These are phyloP conservation scores for Plagodis pulveraria DNA, from an alignment of 2,888 invertebrate species.

Conservation along the genomic window DNA sequence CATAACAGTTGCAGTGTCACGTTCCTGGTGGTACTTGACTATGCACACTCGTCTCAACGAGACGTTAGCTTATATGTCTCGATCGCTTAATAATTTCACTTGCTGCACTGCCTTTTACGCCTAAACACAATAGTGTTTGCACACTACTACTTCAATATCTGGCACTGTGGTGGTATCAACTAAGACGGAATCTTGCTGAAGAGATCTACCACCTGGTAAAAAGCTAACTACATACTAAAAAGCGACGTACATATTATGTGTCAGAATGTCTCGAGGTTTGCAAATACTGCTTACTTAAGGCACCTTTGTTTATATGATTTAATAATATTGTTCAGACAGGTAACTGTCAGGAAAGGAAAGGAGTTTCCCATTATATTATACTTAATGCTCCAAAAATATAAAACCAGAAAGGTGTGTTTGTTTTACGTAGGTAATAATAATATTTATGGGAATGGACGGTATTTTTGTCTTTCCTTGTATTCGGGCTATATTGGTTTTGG, in stretches of 20 bases:
- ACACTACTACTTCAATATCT: no score
- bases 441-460: conserved; percentile 14
- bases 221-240: no score
- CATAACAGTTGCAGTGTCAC: no score
- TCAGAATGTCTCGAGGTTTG: conserved; percentile 14
- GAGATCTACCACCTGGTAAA: no score
- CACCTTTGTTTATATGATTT: conserved; percentile 49
- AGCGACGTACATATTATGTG: not conserved
- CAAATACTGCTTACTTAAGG: conserved; percentile 40
- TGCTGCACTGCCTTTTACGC: no score
- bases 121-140: no score
- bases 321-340: conserved; percentile 52
- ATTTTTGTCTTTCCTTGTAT: conserved; percentile 18
- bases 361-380: conserved; percentile 51
- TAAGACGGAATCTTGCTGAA: no score
- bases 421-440: conserved; percentile 33
- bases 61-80: no score
- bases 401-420: conserved; percentile 19
- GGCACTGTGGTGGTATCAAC: no score
- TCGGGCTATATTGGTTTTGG: conserved; percentile 17
- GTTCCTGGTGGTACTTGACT: no score
- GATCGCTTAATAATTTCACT: no score
- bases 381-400: conserved; percentile 46
- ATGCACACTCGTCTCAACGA: no score
- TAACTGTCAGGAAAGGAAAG: conserved; percentile 40